Evolutionary conservation across 2,797 vertebrate species (phyloP).

Genomic region (Xiphophorus birchmanni): DNA sequence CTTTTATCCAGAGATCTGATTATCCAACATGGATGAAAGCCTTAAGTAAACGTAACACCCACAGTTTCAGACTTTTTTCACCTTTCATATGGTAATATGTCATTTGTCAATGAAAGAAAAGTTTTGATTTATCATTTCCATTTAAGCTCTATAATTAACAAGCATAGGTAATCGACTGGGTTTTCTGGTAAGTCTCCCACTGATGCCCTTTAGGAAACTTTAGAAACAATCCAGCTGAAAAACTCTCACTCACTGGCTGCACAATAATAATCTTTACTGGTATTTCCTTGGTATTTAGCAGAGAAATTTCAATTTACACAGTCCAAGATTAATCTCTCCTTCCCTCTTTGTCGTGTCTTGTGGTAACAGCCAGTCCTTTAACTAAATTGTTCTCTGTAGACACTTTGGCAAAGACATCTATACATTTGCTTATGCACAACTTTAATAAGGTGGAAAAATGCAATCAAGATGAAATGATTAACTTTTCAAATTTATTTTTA

Average conservation of each 20-base stretch:
- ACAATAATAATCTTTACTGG: neutral
- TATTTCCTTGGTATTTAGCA: slow-evolving; percentile 13
- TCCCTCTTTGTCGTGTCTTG: slow-evolving; percentile 11
- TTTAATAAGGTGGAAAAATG: neutral
- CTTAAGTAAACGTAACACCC: neutral
- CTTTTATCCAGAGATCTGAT: neutral
- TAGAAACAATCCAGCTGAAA: slow-evolving; percentile 1
- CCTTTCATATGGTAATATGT: slow-evolving; percentile 1
- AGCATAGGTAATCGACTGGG: neutral
- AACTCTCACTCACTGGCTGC: neutral
- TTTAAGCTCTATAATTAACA: slow-evolving; percentile 19
- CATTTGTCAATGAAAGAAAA: neutral
- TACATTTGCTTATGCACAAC: neutral
- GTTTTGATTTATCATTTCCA: neutral
- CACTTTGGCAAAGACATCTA: neutral
- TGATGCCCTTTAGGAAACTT: neutral
- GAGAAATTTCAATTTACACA: neutral
- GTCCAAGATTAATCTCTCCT: neutral
- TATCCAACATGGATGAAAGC: slow-evolving; percentile 1
- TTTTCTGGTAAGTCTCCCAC: neutral
- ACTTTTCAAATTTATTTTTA: neutral
- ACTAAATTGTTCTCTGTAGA: slow-evolving; percentile 4
- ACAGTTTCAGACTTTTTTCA: neutral
- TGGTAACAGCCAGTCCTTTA: neutral
- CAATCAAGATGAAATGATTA: neutral